phyloP scores from a whole-genome alignment of 1,140 invertebrate genomes.

The Saccostrea cuccullata region DNA sequence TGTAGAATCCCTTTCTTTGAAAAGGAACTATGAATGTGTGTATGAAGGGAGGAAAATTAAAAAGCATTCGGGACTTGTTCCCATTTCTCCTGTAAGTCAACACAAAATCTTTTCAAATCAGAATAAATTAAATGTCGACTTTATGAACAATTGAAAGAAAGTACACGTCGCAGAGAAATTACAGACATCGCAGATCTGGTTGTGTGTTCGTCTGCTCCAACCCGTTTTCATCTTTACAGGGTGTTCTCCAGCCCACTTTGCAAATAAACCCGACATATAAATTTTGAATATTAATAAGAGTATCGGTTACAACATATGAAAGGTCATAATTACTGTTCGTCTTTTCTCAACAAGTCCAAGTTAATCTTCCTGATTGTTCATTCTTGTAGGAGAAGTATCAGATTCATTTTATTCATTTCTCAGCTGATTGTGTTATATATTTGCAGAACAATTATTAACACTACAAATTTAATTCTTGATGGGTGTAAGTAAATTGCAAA shows the following conservation, averaged over 20 bases:
- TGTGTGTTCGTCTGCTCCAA: neutral
- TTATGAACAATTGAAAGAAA: neutral
- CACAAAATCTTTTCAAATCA: too few relatives aligned
- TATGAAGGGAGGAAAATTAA: too few relatives aligned
- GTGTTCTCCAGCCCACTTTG: neutral
- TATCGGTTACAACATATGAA: neutral
- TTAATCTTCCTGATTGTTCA: neutral
- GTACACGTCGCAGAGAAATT: neutral
- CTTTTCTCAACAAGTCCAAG: constrained; percentile 9
- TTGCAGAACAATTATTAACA: neutral
- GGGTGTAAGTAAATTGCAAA: neutral
- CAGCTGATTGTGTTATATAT: neutral
- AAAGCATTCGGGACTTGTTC: too few relatives aligned
- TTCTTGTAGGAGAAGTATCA: neutral
- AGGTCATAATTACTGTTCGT: neutral
- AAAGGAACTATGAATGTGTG: too few relatives aligned
- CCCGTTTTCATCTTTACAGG: neutral
- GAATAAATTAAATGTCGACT: too few relatives aligned
- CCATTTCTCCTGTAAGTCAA: too few relatives aligned
- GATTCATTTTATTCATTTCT: neutral
- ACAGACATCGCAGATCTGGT: neutral
- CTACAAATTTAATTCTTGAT: neutral
- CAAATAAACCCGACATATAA: constrained; percentile 23
- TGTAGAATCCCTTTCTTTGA: too few relatives aligned
- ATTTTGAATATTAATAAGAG: constrained; percentile 15